Evolutionary conservation across 2,888 invertebrate species (phyloP).

Genomic region (Agrochola litura): DNA sequence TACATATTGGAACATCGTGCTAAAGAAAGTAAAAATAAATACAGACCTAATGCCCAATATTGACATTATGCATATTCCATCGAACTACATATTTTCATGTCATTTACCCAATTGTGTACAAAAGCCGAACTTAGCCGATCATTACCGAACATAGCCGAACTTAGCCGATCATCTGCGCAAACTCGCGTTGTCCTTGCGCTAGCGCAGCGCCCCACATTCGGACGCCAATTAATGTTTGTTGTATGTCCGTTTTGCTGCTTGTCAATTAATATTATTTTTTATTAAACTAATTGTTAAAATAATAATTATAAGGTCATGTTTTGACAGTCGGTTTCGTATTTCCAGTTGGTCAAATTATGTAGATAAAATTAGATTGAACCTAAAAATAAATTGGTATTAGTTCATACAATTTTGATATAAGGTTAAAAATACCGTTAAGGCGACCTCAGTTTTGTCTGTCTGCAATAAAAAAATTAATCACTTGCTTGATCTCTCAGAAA

Average conservation of each 20-base stretch:
- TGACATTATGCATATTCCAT: constrained; percentile 20
- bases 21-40: constrained; percentile 2
- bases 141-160: constrained; percentile 36
- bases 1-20: not conserved
- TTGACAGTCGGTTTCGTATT: constrained; percentile 3
- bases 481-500: not conserved
- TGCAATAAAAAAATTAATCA: not conserved
- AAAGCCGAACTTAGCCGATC: constrained; percentile 35
- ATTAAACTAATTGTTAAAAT: not conserved
- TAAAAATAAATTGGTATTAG: not conserved
- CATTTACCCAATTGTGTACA: constrained; percentile 42
- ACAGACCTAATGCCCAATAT: constrained; percentile 21
- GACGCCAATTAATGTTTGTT: constrained; percentile 38
- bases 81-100: constrained; percentile 21
- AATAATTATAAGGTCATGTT: not conserved
- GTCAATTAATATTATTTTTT: constrained; percentile 2
- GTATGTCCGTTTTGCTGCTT: constrained; percentile 28
- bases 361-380: not conserved
- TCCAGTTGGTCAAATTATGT: not conserved
- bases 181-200: constrained; percentile 71
- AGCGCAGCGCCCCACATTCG: constrained; percentile 72
- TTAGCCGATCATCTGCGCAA: constrained; percentile 64
- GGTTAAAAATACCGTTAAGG: not conserved
- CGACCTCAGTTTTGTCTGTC: not conserved
- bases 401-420: not conserved